Percentiles rank a stretch among this genome's conserved stretches.
These are phyloP conservation scores for Bombycilla garrulus DNA, from an alignment of 2,113 vertebrate species.

Conservation along the genomic window DNA sequence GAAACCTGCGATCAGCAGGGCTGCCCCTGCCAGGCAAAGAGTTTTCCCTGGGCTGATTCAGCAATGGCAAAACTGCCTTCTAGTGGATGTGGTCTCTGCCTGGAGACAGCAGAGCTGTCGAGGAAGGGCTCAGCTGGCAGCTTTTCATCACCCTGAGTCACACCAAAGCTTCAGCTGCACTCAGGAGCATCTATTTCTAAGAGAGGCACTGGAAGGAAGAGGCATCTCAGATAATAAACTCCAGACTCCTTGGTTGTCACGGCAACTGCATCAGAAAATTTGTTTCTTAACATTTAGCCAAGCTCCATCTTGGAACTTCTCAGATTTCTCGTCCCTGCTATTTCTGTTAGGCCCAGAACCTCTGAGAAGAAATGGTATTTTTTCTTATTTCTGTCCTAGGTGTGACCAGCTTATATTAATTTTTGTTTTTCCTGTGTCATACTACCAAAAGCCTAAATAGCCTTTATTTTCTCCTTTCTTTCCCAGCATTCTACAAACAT, in stretches of 20 bases:
- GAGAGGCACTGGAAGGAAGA: neutral
- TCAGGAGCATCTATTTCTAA: constrained; percentile 26
- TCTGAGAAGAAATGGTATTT: neutral
- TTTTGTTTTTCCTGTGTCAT: neutral
- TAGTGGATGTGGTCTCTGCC: neutral
- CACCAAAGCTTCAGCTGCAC: neutral
- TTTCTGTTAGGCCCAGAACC: neutral
- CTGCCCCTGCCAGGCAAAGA: neutral
- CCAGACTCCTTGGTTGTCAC: constrained; percentile 24
- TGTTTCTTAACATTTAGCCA: constrained; percentile 14
- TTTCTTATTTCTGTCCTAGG: neutral
- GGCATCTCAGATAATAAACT: constrained; percentile 5
- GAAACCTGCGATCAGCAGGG: neutral
- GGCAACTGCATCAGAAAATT: constrained; percentile 41
- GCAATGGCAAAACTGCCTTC: neutral
- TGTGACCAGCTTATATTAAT: neutral
- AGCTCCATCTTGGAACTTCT: constrained; percentile 29
- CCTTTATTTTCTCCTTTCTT: neutral
- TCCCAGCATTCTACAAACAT: neutral
- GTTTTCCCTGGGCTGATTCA: neutral
- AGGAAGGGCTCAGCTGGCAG: neutral
- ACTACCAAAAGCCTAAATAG: neutral
- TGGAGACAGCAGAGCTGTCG: neutral
- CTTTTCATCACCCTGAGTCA: neutral
- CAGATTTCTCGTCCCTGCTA: neutral